These are phyloP conservation scores for Druon quercuslanigerum DNA, from an alignment of 1,140 invertebrate species.

Conservation along the genomic window DNA sequence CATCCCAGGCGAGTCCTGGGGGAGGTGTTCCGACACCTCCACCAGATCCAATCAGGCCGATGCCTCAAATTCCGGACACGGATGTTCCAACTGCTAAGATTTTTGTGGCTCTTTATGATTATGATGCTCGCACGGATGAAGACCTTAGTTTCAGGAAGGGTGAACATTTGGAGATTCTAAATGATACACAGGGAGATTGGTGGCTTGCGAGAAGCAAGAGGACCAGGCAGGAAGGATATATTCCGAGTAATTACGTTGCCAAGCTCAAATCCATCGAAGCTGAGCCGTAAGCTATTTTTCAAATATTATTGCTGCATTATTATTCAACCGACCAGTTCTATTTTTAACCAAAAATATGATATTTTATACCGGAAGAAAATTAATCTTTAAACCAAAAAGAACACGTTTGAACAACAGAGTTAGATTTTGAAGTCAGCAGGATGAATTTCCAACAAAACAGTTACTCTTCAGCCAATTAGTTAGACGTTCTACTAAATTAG, in stretches of 20 bases:
- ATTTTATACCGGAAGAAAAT: no score
- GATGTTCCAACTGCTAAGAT: slow-evolving; percentile 86
- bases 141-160: slow-evolving; percentile 99
- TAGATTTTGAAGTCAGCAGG: no score
- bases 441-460: no score
- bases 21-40: slow-evolving; percentile 78
- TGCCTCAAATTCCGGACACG: slow-evolving; percentile 79
- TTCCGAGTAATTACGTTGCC: slow-evolving; percentile 99
- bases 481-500: no score
- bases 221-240: slow-evolving; percentile 97
- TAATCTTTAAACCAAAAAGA: no score
- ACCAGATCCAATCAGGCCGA: slow-evolving; percentile 80
- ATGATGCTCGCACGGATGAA: slow-evolving; percentile 98
- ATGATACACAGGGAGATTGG: slow-evolving; percentile 99
- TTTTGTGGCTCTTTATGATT: slow-evolving; percentile 98
- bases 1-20: slow-evolving; percentile 77
- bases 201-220: slow-evolving; percentile 97
- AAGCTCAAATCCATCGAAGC: slow-evolving; percentile 99
- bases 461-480: no score
- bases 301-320: not conserved
- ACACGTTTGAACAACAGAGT: no score
- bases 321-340: no score
- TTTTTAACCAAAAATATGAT: no score
- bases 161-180: slow-evolving; percentile 97
- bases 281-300: slow-evolving; percentile 92